A percentile compares a stretch with the other conserved stretches of the same genome.
Evolutionary conservation across 1,140 invertebrate genomes (phyloP).

Genomic region (Trachymyrmex cornetzi): DNA sequence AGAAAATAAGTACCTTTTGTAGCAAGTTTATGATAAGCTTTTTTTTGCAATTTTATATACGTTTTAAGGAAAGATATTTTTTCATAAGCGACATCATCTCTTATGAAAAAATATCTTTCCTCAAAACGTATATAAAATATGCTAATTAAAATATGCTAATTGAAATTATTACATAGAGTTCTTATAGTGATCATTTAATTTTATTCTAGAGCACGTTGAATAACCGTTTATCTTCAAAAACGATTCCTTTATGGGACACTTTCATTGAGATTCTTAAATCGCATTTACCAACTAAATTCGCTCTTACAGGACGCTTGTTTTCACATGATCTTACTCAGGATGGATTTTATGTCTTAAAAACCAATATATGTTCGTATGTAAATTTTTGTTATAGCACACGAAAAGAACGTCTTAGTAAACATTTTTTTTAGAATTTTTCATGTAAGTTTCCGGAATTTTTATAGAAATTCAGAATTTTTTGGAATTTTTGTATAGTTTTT

Average conservation of each 20-base stretch:
- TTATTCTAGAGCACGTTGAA: slow-evolving; percentile 85
- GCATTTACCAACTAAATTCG: slow-evolving; percentile 87
- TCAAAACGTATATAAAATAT: too few species aligned
- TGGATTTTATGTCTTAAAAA: slow-evolving; percentile 82
- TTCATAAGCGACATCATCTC: neutral
- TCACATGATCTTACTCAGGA: slow-evolving; percentile 87
- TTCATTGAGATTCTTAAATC: slow-evolving; percentile 87
- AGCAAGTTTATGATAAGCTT: slow-evolving; percentile 67
- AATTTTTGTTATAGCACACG: neutral
- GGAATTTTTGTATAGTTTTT: too few species aligned
- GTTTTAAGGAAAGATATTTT: neutral
- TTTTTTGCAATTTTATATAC: neutral
- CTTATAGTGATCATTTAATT: neutral
- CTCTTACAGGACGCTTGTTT: slow-evolving; percentile 86
- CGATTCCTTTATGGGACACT: slow-evolving; percentile 86
- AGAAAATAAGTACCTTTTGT: slow-evolving; percentile 77
- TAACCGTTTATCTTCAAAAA: slow-evolving; percentile 83
- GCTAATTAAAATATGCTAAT: neutral
- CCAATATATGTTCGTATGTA: slow-evolving; percentile 77
- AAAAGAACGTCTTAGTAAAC: too few species aligned
- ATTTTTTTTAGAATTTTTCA: too few species aligned
- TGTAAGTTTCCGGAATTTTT: too few species aligned
- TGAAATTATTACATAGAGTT: slow-evolving; percentile 14
- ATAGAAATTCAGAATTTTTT: too few species aligned
- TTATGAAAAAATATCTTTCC: too few species aligned